Evolutionary conservation across 2,888 invertebrate species (phyloP), one percentile per base, ranked within the genome.

Genomic region (Dendrolimus pini): DNA sequence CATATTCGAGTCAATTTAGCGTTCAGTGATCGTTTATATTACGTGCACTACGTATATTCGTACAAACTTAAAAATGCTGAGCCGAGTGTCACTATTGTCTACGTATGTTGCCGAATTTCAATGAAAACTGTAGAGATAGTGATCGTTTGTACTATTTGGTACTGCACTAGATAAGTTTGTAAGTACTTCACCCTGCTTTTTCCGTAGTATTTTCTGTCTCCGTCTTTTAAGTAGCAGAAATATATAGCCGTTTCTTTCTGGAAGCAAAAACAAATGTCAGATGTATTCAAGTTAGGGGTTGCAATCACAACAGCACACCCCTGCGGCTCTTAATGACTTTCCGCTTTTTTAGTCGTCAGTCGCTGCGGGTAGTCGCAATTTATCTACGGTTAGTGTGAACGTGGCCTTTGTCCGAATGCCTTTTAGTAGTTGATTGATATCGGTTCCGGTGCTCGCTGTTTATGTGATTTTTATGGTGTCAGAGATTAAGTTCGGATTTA

Each of bases 1-100:
- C 77, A 79, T 77, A 77, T 82, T 81, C 82, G 76, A 71, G 74
- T 83, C 80, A 86, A 87, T 87, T 86, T 84, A 83, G 79, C 85
- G 83, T 85, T 77, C 83, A 82, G 81, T 79, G 82, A 80, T 80
- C 78, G 75, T 65, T 74, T 72, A 74, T 74, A 69, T 73, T 66
- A 63, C 60, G 64, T 63, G 42, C 13, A 41, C 41, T 18, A 47
- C 6, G 6, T 30, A 30, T 30, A 30, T 30, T 30, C 30, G 6
- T 30, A 30, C 30, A 30, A 30, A 30, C 6, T 30, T 30, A 30
- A 30, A 30, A 6, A 30, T 30, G 30, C 30, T 30, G 30, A 30
- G 3, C 30, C 30, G 30, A 30, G 0, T 30, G 3, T 30, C 30
- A 6, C 30, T 6, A 30, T 3, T 30, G 30, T 30, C 30, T 30